phyloP scores from a whole-genome alignment of 2,888 invertebrate species.

The Cotesia congregata region DNA sequence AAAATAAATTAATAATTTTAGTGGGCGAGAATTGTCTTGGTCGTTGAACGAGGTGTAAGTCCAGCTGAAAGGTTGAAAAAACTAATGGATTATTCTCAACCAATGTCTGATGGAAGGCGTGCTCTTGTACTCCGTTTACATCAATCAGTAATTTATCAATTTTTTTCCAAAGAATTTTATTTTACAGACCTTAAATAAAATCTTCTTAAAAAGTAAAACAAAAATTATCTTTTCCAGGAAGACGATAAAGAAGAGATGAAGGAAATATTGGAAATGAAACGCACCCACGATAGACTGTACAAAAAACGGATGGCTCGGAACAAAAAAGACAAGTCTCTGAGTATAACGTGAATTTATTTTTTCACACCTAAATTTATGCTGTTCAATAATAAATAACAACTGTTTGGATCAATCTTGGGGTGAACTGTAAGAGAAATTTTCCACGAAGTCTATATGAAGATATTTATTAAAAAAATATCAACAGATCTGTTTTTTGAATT shows the following conservation, averaged over 20 bases:
- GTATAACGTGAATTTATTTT: not conserved
- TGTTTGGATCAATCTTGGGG: too few species aligned
- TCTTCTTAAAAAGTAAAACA: too few species aligned
- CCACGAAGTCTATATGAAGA: too few species aligned
- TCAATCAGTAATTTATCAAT: constrained; percentile 78
- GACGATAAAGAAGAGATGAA: constrained; percentile 96
- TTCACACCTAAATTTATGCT: not conserved
- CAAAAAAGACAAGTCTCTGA: constrained; percentile 44
- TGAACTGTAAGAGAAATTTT: too few species aligned
- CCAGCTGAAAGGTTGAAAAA: constrained; percentile 89
- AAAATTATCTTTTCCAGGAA: constrained; percentile 75
- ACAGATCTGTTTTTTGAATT: too few species aligned
- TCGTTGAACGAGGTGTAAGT: constrained; percentile 96
- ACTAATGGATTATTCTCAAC: constrained; percentile 92
- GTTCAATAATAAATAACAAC: too few species aligned
- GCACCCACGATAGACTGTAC: constrained; percentile 85
- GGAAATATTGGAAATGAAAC: constrained; percentile 91
- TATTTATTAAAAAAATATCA: too few species aligned
- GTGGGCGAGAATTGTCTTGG: constrained; percentile 98
- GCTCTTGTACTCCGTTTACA: constrained; percentile 90
- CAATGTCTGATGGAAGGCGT: constrained; percentile 89
- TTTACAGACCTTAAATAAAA: too few species aligned
- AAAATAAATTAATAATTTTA: constrained; percentile 69
- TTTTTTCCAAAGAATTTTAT: constrained; percentile 19
- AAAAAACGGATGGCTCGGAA: constrained; percentile 75